Evolutionary conservation across 2,888 invertebrate genomes (phyloP).

Genomic region (Carterocephalus palaemon): DNA sequence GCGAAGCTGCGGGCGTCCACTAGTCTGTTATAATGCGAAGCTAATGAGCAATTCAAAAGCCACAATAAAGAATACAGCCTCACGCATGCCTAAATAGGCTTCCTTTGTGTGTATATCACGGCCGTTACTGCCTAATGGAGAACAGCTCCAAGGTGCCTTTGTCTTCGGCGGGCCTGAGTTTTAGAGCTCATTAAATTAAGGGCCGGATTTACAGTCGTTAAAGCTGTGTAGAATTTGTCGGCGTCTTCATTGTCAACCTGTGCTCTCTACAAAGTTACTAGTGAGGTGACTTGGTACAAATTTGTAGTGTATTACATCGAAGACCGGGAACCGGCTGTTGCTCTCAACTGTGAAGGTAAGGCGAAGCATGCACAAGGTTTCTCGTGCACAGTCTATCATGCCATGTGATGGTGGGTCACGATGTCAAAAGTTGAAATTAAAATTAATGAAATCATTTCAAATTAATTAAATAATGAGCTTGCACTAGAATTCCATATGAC

Average conservation of each 20-base stretch:
- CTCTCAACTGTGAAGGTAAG: too few species aligned
- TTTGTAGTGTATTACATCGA: constrained; percentile 25
- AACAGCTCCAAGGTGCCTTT: constrained; percentile 58
- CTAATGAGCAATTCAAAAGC: constrained; percentile 21
- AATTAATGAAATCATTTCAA: too few species aligned
- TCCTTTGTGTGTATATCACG: constrained; percentile 27
- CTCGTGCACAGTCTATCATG: too few species aligned
- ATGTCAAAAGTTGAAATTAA: too few species aligned
- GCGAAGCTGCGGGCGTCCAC: too few species aligned
- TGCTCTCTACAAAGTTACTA: constrained; percentile 14
- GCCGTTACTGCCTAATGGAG: constrained; percentile 48
- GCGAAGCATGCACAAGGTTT: too few species aligned
- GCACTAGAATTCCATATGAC: too few species aligned
- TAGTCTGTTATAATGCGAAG: too few species aligned
- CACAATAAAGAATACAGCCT: constrained; percentile 21
- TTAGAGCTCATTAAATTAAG: constrained; percentile 73
- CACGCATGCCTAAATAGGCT: constrained; percentile 23
- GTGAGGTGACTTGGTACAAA: constrained; percentile 33
- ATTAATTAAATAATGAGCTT: too few species aligned
- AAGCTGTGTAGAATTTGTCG: constrained; percentile 37
- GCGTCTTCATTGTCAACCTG: constrained; percentile 32
- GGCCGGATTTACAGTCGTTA: constrained; percentile 61
- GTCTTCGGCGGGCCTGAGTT: constrained; percentile 64
- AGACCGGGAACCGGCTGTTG: neutral
- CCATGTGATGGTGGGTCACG: too few species aligned